phyloP scores from a whole-genome alignment of 2,113 vertebrate species.

The Boulengeromyrus knoepffleri region DNA sequence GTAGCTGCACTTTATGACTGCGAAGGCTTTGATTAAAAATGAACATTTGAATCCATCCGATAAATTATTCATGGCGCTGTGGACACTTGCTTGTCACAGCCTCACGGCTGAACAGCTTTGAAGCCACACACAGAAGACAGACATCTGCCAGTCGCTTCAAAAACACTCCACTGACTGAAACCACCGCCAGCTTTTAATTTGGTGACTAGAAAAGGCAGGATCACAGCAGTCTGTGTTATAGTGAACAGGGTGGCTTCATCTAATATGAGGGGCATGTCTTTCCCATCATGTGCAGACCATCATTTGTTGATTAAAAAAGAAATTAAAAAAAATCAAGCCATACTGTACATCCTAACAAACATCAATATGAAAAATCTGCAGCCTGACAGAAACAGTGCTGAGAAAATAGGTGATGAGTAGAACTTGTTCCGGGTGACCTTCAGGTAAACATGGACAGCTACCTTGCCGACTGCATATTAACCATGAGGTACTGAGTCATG shows the following conservation, averaged over 20 bases:
- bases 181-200: background rate
- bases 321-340: background rate
- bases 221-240: background rate
- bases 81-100: background rate
- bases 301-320: background rate
- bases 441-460: background rate
- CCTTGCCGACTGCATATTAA: background rate
- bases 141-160: background rate
- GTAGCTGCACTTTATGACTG: background rate
- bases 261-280: background rate
- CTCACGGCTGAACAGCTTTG: background rate
- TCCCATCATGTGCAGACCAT: background rate
- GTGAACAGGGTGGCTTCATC: background rate
- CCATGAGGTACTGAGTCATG: background rate
- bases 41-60: background rate
- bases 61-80: slow-evolving; percentile 8
- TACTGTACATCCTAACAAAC: background rate
- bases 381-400: background rate
- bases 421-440: background rate
- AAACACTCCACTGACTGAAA: background rate
- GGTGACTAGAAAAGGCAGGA: background rate
- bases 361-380: background rate
- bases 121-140: background rate
- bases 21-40: background rate
- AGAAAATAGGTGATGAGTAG: background rate